Percentiles rank a stretch among this genome's conserved stretches.
Evolutionary conservation across 2,888 invertebrate genomes (phyloP).

Genomic region (Epsilonema sp.): DNA sequence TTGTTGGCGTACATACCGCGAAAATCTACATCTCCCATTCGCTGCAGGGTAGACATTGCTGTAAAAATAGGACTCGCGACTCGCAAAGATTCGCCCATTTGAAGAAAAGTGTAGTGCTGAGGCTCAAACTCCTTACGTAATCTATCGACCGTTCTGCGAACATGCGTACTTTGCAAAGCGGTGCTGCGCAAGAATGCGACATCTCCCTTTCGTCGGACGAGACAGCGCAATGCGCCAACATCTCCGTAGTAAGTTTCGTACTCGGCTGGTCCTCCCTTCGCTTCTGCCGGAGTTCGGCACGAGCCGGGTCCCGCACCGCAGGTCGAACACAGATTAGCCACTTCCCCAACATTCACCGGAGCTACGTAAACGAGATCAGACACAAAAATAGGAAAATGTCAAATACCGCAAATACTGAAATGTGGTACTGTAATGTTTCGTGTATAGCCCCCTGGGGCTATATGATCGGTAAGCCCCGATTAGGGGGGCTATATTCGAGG

Average conservation of each 20-base stretch:
- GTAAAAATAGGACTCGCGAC: background rate
- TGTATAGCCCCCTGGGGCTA: too few relatives aligned
- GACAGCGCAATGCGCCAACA: slow-evolving; percentile 6
- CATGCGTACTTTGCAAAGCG: background rate
- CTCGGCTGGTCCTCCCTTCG: too few relatives aligned
- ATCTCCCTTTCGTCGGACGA: slow-evolving; percentile 1
- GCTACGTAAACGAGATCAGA: background rate
- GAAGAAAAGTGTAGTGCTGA: too few relatives aligned
- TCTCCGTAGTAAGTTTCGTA: slow-evolving; percentile 6
- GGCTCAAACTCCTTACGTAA: too few relatives aligned
- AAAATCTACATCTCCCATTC: slow-evolving; percentile 1
- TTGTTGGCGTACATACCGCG: background rate
- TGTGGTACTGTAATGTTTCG: too few relatives aligned
- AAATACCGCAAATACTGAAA: too few relatives aligned
- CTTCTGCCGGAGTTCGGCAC: slow-evolving; percentile 3
- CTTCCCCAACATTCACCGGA: too few relatives aligned
- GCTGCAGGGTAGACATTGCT: background rate
- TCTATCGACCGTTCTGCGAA: too few relatives aligned
- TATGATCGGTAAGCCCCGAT: too few relatives aligned
- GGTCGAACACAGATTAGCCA: background rate
- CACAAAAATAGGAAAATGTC: too few relatives aligned
- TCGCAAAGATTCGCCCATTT: background rate
- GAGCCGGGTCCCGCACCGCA: background rate
- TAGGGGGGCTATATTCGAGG: too few relatives aligned
- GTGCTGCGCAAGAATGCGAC: slow-evolving; percentile 4